Conservation (phyloP, 1,140 invertebrate genomes). For the Pentalonia nigronervosa region DNA sequence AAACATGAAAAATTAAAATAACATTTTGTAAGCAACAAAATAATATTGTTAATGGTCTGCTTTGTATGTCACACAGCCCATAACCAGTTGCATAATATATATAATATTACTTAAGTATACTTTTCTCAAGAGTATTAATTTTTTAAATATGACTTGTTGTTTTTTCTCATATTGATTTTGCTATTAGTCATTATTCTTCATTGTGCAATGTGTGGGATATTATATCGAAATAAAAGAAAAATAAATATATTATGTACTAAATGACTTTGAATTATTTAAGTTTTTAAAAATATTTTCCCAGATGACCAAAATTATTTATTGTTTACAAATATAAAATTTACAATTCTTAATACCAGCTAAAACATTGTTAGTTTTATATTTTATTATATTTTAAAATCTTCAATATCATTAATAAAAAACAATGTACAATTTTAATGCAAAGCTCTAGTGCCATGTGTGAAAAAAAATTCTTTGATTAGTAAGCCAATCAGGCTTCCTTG, state of each 20-base stretch:
- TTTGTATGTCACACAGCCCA: not conserved
- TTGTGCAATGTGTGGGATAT: constrained; percentile 53
- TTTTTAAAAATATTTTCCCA: not conserved
- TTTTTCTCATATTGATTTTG: constrained; percentile 46
- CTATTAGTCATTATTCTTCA: constrained; percentile 55
- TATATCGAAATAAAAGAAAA: constrained; percentile 48
- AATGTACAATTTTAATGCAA: not conserved
- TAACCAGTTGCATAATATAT: constrained; percentile 36
- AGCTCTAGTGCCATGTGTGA: not conserved
- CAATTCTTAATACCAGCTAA: not conserved
- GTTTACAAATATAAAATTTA: not conserved
- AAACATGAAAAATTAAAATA: not conserved
- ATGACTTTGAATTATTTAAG: not conserved
- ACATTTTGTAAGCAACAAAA: not conserved
- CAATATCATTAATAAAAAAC: not conserved
- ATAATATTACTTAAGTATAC: constrained; percentile 36
- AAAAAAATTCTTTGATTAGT: not conserved
- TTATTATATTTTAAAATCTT: not conserved
- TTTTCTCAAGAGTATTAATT: constrained; percentile 41
- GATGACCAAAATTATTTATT: not conserved
- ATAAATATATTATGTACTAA: constrained; percentile 32
- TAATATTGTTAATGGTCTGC: not conserved
- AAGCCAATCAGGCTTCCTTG: not conserved
- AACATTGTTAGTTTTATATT: not conserved
- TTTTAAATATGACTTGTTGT: constrained; percentile 24